Evolutionary conservation across 2,888 invertebrate species (phyloP), one percentile per base, ranked within the genome.

Genomic region (Drosophila antonietae): DNA sequence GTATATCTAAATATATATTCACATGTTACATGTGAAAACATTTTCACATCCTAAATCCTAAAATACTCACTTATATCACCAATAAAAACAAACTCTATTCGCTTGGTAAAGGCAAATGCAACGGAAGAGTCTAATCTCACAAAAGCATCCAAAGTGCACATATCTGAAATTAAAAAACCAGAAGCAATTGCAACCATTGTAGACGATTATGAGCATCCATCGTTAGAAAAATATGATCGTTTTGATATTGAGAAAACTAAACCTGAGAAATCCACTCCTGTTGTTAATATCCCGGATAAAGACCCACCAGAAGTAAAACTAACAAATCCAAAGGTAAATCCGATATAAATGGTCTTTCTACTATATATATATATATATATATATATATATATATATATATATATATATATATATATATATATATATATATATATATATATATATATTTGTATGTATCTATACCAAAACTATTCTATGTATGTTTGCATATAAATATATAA

Each of bases 131-230:
- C 87, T 58, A 92, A 92, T 73, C 92, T 89, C 62, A 93, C 93
- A 82, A 90, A 93, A 56, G 71, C 88, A 9, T 77, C 80, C 52
- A 90, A 89, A 64, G 88, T 89, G 0, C 78, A 90, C 68, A 67
- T 91, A 44, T 86, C 89, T 23, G 74, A 85, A 44, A 62, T 90
- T 77, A 89, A 91, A 78, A 95, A 94, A 92, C 94, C 94, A 9
- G 94, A 94, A 81, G 94, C 94, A 15, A 90, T 95, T 65, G 94
- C 94, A 33, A 93, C 94, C 85, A 92, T 94, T 51, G 94, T 95
- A 60, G 94, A 95, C 91, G 96, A 96, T 91, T 96, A 96, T 89
- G 95, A 96, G n/a, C 94, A 95, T 80, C 95, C 96, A 18, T 95
- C 95, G 7, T 93, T 96, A 80, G 96, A 96, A 90, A 94, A 94